A percentile compares a stretch with the other conserved stretches of the same genome.
These are phyloP conservation scores for Cromileptes altivelis DNA, from an alignment of 2,113 vertebrate species.

Conservation along the genomic window DNA sequence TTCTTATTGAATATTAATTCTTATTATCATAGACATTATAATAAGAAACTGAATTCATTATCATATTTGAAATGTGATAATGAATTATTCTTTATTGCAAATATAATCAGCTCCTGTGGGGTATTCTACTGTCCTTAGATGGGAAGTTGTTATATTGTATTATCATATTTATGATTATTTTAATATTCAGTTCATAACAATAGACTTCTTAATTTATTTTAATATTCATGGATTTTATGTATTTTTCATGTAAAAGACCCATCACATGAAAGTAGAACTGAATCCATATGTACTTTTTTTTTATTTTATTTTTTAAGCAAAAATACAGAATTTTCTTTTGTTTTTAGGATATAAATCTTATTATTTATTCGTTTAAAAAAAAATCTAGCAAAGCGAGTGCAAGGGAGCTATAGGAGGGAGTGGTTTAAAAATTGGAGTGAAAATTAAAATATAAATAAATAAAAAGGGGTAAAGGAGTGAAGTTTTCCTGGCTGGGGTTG, in stretches of 20 bases:
- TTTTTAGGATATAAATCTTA: background rate
- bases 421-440: too few species aligned
- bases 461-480: too few species aligned
- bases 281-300: background rate
- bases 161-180: slow-evolving; percentile 16
- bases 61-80: slow-evolving; percentile 52
- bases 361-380: too few species aligned
- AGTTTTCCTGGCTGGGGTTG: too few species aligned
- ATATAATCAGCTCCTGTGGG: slow-evolving; percentile 40
- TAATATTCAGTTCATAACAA: background rate
- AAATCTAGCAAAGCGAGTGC: too few species aligned
- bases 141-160: background rate
- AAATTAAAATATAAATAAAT: too few species aligned
- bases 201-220: background rate
- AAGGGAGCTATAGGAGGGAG: too few species aligned
- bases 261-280: background rate
- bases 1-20: slow-evolving; percentile 47
- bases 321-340: background rate
- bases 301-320: background rate
- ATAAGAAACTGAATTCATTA: slow-evolving; percentile 45
- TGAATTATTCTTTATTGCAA: slow-evolving; percentile 49
- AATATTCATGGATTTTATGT: background rate
- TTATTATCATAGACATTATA: slow-evolving; percentile 54
- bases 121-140: background rate
- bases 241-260: background rate